Conservation (phyloP, 2,797 vertebrate genomes). For the Melanogrammus aeglefinus region DNA sequence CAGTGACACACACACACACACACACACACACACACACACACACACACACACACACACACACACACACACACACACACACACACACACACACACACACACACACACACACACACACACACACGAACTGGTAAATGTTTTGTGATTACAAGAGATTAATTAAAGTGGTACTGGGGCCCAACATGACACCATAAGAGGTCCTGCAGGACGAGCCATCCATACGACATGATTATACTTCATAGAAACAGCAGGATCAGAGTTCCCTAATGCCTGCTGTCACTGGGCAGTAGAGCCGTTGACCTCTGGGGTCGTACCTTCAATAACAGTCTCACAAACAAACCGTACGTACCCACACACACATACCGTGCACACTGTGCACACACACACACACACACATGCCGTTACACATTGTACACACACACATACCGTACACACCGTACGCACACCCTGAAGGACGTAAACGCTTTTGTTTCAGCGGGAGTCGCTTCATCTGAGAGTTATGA, state of each 20-base stretch:
- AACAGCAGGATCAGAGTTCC: neutral
- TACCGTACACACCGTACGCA: neutral
- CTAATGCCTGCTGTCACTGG: neutral
- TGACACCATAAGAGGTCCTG: neutral
- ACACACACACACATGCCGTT: neutral
- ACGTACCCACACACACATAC: neutral
- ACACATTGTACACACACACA: neutral
- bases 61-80: neutral
- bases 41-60: neutral
- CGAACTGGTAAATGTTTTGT: neutral
- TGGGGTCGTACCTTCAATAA: neutral
- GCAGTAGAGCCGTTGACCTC: neutral
- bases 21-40: neutral
- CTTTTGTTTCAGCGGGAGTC: neutral
- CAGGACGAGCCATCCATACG: neutral
- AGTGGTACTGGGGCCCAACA: neutral
- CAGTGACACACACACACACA: neutral
- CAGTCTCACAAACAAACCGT: neutral
- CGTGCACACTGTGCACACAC: neutral
- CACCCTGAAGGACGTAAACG: neutral
- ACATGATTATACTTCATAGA: neutral
- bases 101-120: slow-evolving; percentile 1
- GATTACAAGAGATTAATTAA: slow-evolving; percentile 1
- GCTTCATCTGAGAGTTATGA: neutral
- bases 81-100: neutral